These are phyloP conservation scores for Diachrysia chrysitis DNA, from an alignment of 2,888 invertebrate species.

Conservation along the genomic window DNA sequence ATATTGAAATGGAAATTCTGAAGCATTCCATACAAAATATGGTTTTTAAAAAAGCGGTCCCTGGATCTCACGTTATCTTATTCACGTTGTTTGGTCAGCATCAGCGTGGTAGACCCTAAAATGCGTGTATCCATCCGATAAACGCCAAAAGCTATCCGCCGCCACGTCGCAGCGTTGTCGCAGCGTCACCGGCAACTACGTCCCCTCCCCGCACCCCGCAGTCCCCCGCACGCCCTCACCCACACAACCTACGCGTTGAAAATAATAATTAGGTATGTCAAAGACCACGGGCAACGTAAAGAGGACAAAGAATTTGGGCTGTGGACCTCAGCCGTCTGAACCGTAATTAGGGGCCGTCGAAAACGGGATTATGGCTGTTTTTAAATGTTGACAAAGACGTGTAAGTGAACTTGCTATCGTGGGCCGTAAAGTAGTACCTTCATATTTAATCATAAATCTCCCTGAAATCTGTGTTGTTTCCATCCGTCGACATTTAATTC, in stretches of 20 bases:
- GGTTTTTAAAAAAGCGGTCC: constrained; percentile 34
- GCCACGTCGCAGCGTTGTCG: constrained; percentile 46
- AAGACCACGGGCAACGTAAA: constrained; percentile 50
- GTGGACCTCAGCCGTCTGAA: constrained; percentile 31
- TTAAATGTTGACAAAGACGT: constrained; percentile 21
- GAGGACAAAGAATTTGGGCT: constrained; percentile 52
- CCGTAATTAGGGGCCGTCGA: constrained; percentile 37
- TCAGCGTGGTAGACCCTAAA: constrained; percentile 62
- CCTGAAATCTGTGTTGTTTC: background rate
- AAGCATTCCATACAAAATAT: constrained; percentile 15
- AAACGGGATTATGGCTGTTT: constrained; percentile 25
- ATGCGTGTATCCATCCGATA: constrained; percentile 68
- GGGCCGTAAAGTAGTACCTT: constrained; percentile 17
- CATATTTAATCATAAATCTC: background rate
- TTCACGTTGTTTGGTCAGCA: constrained; percentile 61
- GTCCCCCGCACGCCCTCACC: constrained; percentile 14
- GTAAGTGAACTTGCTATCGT: constrained; percentile 27
- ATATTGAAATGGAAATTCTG: constrained; percentile 27
- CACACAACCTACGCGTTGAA: constrained; percentile 56
- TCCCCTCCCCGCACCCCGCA: constrained; percentile 9
- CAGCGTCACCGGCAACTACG: constrained; percentile 51
- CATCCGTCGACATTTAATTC: background rate
- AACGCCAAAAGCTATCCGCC: constrained; percentile 67
- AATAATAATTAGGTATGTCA: constrained; percentile 62
- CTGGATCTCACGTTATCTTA: constrained; percentile 30